phyloP scores from a whole-genome alignment of 2,797 vertebrate genomes.

The Oophaga sylvatica region DNA sequence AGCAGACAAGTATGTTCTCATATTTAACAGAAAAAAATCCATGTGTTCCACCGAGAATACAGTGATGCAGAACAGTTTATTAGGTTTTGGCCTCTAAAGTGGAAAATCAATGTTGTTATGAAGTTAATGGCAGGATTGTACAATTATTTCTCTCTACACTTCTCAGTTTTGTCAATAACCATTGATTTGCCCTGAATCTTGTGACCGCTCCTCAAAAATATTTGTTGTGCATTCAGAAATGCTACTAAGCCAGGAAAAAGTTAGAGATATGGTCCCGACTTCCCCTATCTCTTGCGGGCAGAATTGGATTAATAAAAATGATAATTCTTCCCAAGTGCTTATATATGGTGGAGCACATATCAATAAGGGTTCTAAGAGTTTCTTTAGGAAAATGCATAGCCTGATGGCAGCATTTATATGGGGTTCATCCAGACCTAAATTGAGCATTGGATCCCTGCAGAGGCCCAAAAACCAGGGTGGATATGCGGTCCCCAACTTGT shows the following conservation, averaged over 20 bases:
- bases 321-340: too few species aligned
- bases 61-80: not conserved
- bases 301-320: too few species aligned
- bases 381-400: too few species aligned
- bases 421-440: too few species aligned
- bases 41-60: not conserved
- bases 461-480: too few species aligned
- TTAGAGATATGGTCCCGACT: too few species aligned
- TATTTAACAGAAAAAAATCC: not conserved
- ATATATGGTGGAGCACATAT: too few species aligned
- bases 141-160: slow-evolving; percentile 13
- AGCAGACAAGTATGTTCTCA: not conserved
- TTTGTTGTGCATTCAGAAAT: slow-evolving; percentile 6
- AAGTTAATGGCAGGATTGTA: slow-evolving; percentile 11
- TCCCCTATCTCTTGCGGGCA: too few species aligned
- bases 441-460: too few species aligned
- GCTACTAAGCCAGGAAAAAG: not conserved
- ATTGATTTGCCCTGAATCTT: slow-evolving; percentile 23
- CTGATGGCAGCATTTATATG: too few species aligned
- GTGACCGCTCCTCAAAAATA: slow-evolving; percentile 8
- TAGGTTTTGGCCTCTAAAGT: slow-evolving; percentile 20
- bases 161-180: slow-evolving; percentile 10
- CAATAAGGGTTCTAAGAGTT: too few species aligned
- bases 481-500: too few species aligned
- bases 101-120: slow-evolving; percentile 38